Percentiles rank a stretch among this genome's conserved stretches.
Evolutionary conservation across 2,113 vertebrate species (phyloP).

Genomic region (Athene cunicularia): DNA sequence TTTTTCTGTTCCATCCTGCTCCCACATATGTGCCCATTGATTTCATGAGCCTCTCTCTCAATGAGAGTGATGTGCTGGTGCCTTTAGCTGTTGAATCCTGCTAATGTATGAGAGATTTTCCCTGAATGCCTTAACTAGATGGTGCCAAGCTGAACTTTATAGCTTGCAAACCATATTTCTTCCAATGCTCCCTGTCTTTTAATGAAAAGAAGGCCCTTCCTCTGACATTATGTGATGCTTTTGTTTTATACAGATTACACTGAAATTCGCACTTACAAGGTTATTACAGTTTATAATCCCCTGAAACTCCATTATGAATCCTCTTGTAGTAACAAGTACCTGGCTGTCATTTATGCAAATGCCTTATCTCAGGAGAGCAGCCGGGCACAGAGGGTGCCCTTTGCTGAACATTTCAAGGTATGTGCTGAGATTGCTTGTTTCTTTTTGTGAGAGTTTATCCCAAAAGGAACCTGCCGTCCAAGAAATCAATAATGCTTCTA

Average conservation of each 20-base stretch:
- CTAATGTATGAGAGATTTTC: not conserved
- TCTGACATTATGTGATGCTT: not conserved
- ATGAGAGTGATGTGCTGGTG: not conserved
- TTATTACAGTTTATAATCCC: not conserved
- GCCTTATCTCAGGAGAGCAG: not conserved
- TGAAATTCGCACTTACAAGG: not conserved
- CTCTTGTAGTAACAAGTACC: not conserved
- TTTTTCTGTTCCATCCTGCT: not conserved
- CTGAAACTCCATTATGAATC: not conserved
- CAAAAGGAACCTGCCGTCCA: not conserved
- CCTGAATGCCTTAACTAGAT: not conserved
- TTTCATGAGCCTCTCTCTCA: not conserved
- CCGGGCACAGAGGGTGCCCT: not conserved
- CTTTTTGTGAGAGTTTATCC: not conserved
- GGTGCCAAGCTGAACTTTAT: not conserved
- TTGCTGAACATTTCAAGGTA: not conserved
- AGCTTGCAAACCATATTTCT: not conserved
- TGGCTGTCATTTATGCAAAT: not conserved
- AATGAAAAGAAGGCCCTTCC: not conserved
- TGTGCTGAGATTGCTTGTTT: not conserved
- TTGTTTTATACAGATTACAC: constrained; percentile 10
- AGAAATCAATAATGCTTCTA: constrained; percentile 19
- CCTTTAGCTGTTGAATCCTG: not conserved
- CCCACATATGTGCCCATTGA: not conserved
- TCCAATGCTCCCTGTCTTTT: not conserved